Percentiles rank a stretch among this genome's conserved stretches.
Conservation (phyloP, 2,888 invertebrate species). For the Oligia latruncula region DNA sequence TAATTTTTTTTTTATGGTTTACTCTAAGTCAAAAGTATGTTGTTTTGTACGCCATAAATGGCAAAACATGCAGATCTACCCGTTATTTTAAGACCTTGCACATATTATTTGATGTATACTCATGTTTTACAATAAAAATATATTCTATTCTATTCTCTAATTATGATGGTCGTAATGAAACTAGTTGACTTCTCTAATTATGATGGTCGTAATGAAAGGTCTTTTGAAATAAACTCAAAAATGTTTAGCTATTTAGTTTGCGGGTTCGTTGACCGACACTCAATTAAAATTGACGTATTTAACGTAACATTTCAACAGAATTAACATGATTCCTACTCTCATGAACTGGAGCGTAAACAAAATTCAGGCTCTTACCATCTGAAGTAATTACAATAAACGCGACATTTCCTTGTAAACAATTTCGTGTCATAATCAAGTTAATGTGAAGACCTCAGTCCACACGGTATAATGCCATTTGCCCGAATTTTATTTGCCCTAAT, state of each 20-base stretch:
- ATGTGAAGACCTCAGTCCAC: background rate
- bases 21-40: too few relatives aligned
- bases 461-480: too few relatives aligned
- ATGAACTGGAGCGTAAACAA: slow-evolving; percentile 4
- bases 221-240: slow-evolving; percentile 18
- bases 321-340: background rate
- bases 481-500: too few relatives aligned
- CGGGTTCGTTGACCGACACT: slow-evolving; percentile 1
- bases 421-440: background rate
- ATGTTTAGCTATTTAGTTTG: slow-evolving; percentile 17
- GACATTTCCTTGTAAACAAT: background rate
- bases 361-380: background rate
- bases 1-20: too few relatives aligned
- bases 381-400: background rate
- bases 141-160: too few relatives aligned
- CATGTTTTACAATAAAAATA: too few relatives aligned
- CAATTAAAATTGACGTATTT: slow-evolving; percentile 28
- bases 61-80: too few relatives aligned
- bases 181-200: slow-evolving; percentile 12
- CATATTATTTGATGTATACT: too few relatives aligned
- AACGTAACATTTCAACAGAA: slow-evolving; percentile 13
- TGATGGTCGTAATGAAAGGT: slow-evolving; percentile 7
- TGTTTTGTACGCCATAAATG: too few relatives aligned
- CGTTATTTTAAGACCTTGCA: too few relatives aligned
- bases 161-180: background rate